Conservation (phyloP, 2,888 invertebrate species). For the Hypena proboscidalis region DNA sequence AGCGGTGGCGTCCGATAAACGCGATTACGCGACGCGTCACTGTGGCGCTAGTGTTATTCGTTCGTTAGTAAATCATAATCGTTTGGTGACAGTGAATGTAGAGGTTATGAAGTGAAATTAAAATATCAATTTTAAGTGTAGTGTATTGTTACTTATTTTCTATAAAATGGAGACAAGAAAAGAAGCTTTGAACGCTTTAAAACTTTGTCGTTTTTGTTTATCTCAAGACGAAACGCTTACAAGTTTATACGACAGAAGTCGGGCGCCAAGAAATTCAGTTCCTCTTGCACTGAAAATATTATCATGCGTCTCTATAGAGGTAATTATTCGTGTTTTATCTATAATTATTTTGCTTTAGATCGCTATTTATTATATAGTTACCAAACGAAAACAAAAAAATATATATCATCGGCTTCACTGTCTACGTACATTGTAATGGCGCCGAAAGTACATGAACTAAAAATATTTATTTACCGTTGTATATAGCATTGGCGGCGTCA, state of each 20-base stretch:
- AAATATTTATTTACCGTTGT: slow-evolving; percentile 12
- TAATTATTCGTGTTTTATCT: slow-evolving; percentile 67
- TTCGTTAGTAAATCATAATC: no score
- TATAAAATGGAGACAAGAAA: slow-evolving; percentile 86
- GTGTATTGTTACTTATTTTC: slow-evolving; percentile 30
- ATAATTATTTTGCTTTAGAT: slow-evolving; percentile 5
- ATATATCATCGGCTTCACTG: slow-evolving; percentile 12
- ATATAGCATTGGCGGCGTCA: neutral
- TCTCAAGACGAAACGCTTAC: slow-evolving; percentile 86
- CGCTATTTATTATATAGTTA: slow-evolving; percentile 2
- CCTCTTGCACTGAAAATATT: slow-evolving; percentile 90
- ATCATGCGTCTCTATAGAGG: slow-evolving; percentile 92
- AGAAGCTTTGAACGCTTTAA: slow-evolving; percentile 85
- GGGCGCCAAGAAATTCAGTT: slow-evolving; percentile 85
- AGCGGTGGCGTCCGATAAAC: slow-evolving; percentile 44
- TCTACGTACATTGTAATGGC: slow-evolving; percentile 34
- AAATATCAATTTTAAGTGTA: slow-evolving; percentile 33
- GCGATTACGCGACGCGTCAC: no score
- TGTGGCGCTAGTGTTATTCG: slow-evolving; percentile 58
- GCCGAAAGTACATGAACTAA: slow-evolving; percentile 28
- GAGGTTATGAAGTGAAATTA: slow-evolving; percentile 66
- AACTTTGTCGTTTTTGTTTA: slow-evolving; percentile 91
- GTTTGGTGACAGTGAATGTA: slow-evolving; percentile 37
- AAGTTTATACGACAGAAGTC: slow-evolving; percentile 87
- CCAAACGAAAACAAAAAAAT: no score